Evolutionary conservation across 2,888 invertebrate species (phyloP), one percentile per base, ranked within the genome.

Genomic region (Byasa hedistus): DNA sequence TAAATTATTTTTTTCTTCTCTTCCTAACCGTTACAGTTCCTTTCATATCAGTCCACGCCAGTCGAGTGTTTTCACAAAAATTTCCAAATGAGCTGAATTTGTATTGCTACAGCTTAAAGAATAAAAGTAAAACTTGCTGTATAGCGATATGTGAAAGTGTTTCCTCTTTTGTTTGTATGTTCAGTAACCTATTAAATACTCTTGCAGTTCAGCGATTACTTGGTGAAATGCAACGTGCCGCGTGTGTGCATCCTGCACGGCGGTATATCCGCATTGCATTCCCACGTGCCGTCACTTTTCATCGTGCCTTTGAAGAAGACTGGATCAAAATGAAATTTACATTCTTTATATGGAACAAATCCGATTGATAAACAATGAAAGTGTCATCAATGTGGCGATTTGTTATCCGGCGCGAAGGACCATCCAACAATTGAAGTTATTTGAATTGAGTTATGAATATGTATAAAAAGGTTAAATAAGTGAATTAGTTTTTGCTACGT

Each of bases 211-310:
- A 96, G 98, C 59, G 96, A 96, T 75, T 95, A 95, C 80, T 90
- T 98, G 69, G 94, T 98, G 58, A 94, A 95, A 69, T 95, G 96
- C 79, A 94, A 94, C 64, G 95, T 97, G 65, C 91, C 94, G 0
- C 94, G 95, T 77, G 97, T 98, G 7, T 97, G 98, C 82, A 94
- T 96, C 19, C 92, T 98, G 19, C 97, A 98, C 87, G 96, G 96
- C 65, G 98, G 98, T 57, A 96, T 98, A 75, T 93, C 96, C 72
- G 94, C 96, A n/a, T 90, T 98, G 59, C 92, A 94, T 68, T 87
- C 94, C 3, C 93, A 95, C 71, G 92, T 94, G 63, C 95, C 96
- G 0, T 94, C 94, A 5, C 84, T 94, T 36, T 90, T 89, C 80
- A 81, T 80, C 0, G 78, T 79, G 19, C 89, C 87, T 10, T 78